Percentiles rank a stretch among this genome's conserved stretches.
Conservation (phyloP, 2,797 vertebrate species). For the Sebastiscus tertius region DNA sequence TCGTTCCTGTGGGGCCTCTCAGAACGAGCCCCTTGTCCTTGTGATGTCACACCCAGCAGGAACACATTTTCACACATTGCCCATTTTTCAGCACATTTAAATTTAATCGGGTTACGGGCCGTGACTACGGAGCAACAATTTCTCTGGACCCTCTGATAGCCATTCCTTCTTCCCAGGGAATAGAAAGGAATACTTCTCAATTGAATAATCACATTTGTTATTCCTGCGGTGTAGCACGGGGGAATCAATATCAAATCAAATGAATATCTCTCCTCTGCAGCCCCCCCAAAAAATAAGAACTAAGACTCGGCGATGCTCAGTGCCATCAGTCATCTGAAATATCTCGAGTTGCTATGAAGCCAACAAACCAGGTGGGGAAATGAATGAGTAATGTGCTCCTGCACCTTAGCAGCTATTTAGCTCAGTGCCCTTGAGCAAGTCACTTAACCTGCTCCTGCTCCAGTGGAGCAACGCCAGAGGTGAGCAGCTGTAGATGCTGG, state of each 20-base stretch:
- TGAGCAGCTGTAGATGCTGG: constrained; percentile 20
- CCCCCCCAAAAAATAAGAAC: constrained; percentile 7
- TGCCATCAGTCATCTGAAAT: constrained; percentile 70
- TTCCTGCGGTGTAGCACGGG: constrained; percentile 43
- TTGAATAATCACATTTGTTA: constrained; percentile 62
- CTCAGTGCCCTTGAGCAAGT: constrained; percentile 75
- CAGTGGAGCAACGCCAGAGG: constrained; percentile 55
- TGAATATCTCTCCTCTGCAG: constrained; percentile 51
- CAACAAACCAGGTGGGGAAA: constrained; percentile 62
- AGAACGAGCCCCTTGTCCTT: constrained; percentile 41
- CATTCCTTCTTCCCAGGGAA: constrained; percentile 31
- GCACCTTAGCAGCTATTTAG: constrained; percentile 53
- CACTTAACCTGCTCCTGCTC: constrained; percentile 69
- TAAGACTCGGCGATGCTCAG: constrained; percentile 7
- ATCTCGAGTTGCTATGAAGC: constrained; percentile 48
- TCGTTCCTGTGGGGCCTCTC: constrained; percentile 35
- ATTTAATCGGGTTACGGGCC: constrained; percentile 48
- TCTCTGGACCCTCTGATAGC: constrained; percentile 38
- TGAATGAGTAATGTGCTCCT: constrained; percentile 64
- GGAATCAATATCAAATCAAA: constrained; percentile 73
- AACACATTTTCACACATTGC: constrained; percentile 34
- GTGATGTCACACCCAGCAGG: constrained; percentile 42
- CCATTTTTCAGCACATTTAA: constrained; percentile 51
- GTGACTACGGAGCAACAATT: constrained; percentile 32
- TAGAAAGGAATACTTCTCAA: constrained; percentile 43